Evolutionary conservation across 2,113 vertebrate species (phyloP).

Genomic region (Tupaia tana): DNA sequence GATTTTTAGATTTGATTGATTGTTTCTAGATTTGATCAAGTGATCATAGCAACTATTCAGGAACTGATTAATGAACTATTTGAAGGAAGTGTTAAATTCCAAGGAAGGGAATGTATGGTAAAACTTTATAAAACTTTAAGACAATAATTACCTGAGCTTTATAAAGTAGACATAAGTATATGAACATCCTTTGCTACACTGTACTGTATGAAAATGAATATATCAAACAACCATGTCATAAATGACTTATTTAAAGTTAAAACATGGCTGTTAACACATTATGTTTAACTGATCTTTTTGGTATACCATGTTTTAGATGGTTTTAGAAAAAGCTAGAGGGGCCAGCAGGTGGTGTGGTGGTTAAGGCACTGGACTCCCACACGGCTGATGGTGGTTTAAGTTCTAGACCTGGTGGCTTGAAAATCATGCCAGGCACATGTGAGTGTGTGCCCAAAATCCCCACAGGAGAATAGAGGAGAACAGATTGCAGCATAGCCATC

Average conservation of each 20-base stretch:
- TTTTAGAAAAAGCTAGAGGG: background rate
- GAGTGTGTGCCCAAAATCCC: too few species aligned
- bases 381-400: too few species aligned
- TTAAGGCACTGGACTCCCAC: too few species aligned
- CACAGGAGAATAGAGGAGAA: too few species aligned
- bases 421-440: too few species aligned
- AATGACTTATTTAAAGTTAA: background rate
- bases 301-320: background rate
- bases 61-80: background rate
- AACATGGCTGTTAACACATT: background rate
- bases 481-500: too few species aligned
- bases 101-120: background rate
- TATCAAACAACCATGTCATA: background rate
- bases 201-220: background rate
- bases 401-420: too few species aligned
- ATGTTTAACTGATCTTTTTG: background rate
- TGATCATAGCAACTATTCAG: background rate
- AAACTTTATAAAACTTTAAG: background rate
- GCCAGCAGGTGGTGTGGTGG: background rate
- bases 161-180: background rate
- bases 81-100: background rate
- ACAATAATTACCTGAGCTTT: conserved; percentile 34
- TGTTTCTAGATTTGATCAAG: background rate
- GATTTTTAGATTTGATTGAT: background rate
- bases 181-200: background rate